Evolutionary conservation across 2,797 vertebrate species (phyloP).

Genomic region (Tangara arthus): DNA sequence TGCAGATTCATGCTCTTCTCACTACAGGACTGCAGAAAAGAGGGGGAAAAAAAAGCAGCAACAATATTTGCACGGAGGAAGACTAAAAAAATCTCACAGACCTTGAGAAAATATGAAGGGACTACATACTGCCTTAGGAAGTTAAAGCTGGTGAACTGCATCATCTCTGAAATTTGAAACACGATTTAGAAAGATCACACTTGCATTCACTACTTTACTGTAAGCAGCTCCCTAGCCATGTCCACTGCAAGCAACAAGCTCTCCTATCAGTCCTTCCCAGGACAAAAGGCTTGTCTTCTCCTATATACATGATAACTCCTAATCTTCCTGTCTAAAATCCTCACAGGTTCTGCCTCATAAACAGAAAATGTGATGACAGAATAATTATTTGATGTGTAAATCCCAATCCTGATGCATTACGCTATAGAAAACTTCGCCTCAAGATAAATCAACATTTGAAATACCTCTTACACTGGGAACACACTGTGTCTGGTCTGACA

Average conservation of each 20-base stretch:
- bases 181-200: neutral
- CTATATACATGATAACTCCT: too few species aligned
- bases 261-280: neutral
- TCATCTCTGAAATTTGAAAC: neutral
- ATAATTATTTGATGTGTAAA: neutral
- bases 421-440: neutral
- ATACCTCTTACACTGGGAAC: neutral
- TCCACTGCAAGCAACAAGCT: neutral
- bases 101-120: neutral
- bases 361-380: neutral
- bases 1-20: constrained; percentile 95
- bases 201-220: neutral
- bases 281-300: too few species aligned
- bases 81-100: neutral
- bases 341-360: neutral
- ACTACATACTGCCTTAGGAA: neutral
- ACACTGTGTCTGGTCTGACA: neutral
- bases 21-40: constrained; percentile 81
- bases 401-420: neutral
- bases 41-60: neutral
- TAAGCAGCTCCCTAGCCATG: neutral
- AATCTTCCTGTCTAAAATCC: neutral
- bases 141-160: neutral
- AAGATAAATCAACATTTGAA: neutral
- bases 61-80: neutral